phyloP scores from a whole-genome alignment of 2,113 vertebrate species.

The Macaca mulatta region DNA sequence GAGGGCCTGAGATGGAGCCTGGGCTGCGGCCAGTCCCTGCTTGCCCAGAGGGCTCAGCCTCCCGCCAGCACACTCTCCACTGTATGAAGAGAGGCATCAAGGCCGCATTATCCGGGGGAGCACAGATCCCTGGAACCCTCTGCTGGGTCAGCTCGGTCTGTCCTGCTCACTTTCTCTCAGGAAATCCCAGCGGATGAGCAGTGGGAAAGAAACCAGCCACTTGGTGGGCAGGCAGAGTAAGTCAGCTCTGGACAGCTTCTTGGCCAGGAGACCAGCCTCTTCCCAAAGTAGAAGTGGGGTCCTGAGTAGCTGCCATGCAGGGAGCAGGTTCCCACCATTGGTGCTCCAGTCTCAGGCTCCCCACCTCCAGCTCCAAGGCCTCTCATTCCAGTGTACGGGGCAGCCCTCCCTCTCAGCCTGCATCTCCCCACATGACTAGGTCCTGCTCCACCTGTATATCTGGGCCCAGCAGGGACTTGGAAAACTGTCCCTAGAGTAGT shows the following conservation, averaged over 20 bases:
- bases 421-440: background rate
- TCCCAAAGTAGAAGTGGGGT: background rate
- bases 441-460: background rate
- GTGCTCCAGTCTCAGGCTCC: background rate
- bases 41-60: background rate
- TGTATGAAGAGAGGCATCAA: background rate
- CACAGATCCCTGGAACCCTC: background rate
- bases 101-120: background rate
- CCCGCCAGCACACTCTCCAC: background rate
- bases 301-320: accelerated
- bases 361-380: background rate
- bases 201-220: background rate
- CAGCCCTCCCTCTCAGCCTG: background rate
- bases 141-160: background rate
- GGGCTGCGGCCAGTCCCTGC: background rate
- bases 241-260: background rate
- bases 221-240: background rate
- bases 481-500: background rate
- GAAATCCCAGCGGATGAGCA: background rate
- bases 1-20: background rate
- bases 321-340: background rate
- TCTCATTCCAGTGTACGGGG: background rate
- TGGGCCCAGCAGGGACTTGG: background rate
- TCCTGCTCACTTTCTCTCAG: background rate
- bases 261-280: background rate